Evolutionary conservation across 1,140 invertebrate genomes (phyloP).

Genomic region (Drusus annulatus): DNA sequence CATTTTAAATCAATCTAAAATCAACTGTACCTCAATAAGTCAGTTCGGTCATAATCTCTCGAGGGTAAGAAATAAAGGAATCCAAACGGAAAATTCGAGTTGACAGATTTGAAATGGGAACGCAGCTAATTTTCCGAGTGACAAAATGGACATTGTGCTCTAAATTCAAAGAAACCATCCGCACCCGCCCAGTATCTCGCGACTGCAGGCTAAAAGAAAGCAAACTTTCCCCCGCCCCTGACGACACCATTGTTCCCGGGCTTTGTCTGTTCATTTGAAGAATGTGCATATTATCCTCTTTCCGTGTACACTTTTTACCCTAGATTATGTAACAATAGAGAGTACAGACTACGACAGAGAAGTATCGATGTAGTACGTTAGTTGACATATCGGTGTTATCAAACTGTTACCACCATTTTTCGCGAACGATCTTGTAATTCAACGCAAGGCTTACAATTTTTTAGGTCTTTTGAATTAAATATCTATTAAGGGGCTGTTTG

Average conservation of each 20-base stretch:
- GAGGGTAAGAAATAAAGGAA: not conserved
- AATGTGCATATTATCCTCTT: slow-evolving; percentile 52
- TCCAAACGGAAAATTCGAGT: not conserved
- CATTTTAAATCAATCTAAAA: no score
- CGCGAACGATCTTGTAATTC: no score
- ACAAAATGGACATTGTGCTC: slow-evolving; percentile 43
- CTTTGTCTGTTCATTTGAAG: slow-evolving; percentile 59
- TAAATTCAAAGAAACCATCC: slow-evolving; percentile 53
- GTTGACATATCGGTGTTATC: no score
- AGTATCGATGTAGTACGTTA: no score
- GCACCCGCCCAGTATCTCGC: slow-evolving; percentile 45
- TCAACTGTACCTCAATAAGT: no score
- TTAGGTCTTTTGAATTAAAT: no score
- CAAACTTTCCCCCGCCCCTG: slow-evolving; percentile 53
- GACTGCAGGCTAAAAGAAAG: slow-evolving; percentile 56
- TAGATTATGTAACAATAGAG: no score
- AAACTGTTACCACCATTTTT: no score
- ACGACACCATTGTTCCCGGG: slow-evolving; percentile 56
- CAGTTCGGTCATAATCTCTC: no score
- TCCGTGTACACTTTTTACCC: slow-evolving; percentile 1
- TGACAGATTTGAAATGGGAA: slow-evolving; percentile 21
- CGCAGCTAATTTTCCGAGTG: slow-evolving; percentile 30
- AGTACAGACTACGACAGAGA: no score
- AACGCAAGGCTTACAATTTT: no score
- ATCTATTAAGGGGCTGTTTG: no score